Evolutionary conservation across 2,888 invertebrate species (phyloP).

Genomic region (Perizoma flavofasciatum): DNA sequence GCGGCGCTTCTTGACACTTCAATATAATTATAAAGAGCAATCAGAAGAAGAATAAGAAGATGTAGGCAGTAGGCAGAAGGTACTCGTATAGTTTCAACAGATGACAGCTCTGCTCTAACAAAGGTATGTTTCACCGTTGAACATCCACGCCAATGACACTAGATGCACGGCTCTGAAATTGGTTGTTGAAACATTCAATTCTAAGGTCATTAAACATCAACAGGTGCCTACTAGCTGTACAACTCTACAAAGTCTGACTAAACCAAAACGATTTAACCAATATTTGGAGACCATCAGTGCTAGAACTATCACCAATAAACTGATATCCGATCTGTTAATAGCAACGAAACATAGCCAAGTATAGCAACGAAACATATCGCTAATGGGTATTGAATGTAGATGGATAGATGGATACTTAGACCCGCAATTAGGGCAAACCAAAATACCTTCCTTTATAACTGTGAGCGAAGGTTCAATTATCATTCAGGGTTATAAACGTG

Average conservation of each 20-base stretch:
- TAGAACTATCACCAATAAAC: not conserved
- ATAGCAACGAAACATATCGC: slow-evolving; percentile 2
- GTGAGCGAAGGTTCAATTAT: slow-evolving; percentile 24
- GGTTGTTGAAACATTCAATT: not conserved
- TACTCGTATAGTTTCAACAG: too few species aligned
- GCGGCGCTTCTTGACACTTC: too few species aligned
- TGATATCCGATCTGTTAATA: too few species aligned
- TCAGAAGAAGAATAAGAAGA: too few species aligned
- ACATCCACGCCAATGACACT: not conserved
- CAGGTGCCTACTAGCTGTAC: too few species aligned
- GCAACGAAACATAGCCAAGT: not conserved
- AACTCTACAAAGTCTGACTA: not conserved
- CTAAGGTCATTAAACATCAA: slow-evolving; percentile 1
- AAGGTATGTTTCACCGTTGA: too few species aligned
- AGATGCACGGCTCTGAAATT: not conserved
- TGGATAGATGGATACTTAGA: not conserved
- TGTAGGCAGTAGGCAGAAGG: too few species aligned
- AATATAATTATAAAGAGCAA: too few species aligned
- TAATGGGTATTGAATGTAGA: slow-evolving; percentile 24
- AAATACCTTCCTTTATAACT: slow-evolving; percentile 9
- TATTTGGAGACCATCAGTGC: not conserved
- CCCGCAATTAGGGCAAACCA: slow-evolving; percentile 25
- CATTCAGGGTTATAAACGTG: slow-evolving; percentile 23
- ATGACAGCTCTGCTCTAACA: too few species aligned
- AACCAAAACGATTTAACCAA: not conserved